Evolutionary conservation across 2,797 vertebrate genomes (phyloP).

Genomic region (Streptopelia turtur): DNA sequence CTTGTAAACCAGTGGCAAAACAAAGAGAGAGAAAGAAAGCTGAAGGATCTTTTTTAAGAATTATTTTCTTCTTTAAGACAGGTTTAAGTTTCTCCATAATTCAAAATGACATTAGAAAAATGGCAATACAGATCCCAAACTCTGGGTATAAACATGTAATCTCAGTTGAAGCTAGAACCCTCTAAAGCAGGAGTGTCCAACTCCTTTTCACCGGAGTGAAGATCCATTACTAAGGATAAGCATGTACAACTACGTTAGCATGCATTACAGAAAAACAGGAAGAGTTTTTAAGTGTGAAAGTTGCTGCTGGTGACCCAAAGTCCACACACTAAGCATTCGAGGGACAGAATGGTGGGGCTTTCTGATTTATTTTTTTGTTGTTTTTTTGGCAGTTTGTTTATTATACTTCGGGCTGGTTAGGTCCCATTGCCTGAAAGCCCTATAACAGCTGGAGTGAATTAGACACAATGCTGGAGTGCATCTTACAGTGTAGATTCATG

Average conservation of each 20-base stretch:
- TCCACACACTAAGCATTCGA: not conserved
- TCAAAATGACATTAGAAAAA: not conserved
- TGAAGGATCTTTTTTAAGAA: not conserved
- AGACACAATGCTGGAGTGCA: not conserved
- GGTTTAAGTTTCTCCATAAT: not conserved
- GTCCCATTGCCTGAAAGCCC: not conserved
- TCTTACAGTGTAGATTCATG: not conserved
- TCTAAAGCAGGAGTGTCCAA: not conserved
- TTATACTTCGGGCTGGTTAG: not conserved
- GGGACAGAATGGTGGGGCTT: not conserved
- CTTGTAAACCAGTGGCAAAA: not conserved
- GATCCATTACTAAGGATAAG: not conserved
- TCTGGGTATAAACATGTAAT: not conserved
- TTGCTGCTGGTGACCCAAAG: not conserved
- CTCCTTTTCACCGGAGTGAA: not conserved
- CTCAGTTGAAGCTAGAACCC: not conserved
- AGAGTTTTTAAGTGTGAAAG: not conserved
- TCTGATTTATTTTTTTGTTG: not conserved
- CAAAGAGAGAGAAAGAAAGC: not conserved
- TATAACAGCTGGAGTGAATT: slow-evolving; percentile 28
- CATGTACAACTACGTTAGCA: fast-evolving
- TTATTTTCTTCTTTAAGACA: not conserved
- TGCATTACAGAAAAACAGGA: not conserved
- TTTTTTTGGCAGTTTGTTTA: not conserved
- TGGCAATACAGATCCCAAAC: not conserved